Evolutionary conservation across 1,140 invertebrate species (phyloP), one percentile per base, ranked within the genome.

Genomic region (Trypoxylus dichotomus): DNA sequence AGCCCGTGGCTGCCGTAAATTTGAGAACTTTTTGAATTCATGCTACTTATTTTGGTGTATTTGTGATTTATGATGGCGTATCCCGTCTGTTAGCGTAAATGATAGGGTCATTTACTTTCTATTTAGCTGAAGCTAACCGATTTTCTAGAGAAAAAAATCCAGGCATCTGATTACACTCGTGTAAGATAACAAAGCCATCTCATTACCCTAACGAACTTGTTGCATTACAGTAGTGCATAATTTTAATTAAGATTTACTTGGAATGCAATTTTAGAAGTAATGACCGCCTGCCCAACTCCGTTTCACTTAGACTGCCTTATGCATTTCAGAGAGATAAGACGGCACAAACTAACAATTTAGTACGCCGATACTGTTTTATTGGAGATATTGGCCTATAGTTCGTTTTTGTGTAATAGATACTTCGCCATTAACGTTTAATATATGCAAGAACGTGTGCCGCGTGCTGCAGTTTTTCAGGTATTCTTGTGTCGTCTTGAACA

Each of bases 241-340:
- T 74, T 74, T 74, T 74, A 74, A 74, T 74, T 74, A 74, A 74
- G 27, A 32, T 74, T 74, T 74, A 74, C 41, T 19, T 32, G 13
- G 25, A 5, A 10, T 41, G 41, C 47, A 54, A 54, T 19, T 54
- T 54, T 54, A 54, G 19, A n/a, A n/a, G 13, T 54, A 54, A 54
- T 54, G 15, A 19, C 1, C 15, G 47, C 15, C 47, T 3, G 47
- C 13, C 13, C 43, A 47, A 13, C 47, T 54, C 47, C 19, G 15
- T 37, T 37, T n/a, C 15, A 19, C 47, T 54, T 54, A 19, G 47
- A 19, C 47, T 54, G 19, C 15, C 47, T 54, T 54, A 54, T n/a
- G n/a, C n/a, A n/a, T 21, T 54, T 54, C 47, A 19, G 47, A n/a
- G 47, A 54, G 47, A 54, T 54, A 54, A 54, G 47, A 54, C 47